Percentiles rank a stretch among this genome's conserved stretches.
phyloP scores from a whole-genome alignment of 2,888 invertebrate genomes.

The Crocallis elinguaria region DNA sequence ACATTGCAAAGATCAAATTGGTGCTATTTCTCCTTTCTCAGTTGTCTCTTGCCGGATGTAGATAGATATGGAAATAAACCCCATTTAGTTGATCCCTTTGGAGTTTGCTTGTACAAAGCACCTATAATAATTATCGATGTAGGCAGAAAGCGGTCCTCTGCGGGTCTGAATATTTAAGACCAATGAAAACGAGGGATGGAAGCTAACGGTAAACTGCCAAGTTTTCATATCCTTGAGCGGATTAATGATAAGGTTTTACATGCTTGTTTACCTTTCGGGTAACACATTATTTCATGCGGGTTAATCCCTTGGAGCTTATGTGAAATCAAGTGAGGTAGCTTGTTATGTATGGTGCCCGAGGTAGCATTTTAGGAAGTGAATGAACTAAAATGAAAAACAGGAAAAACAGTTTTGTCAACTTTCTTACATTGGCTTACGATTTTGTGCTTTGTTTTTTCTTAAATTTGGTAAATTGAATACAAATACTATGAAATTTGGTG shows the following conservation, averaged over 20 bases:
- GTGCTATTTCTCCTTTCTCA: constrained; percentile 3
- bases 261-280: constrained; percentile 28
- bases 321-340: constrained; percentile 24
- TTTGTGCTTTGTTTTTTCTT: no score
- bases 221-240: constrained; percentile 6
- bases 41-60: constrained; percentile 15
- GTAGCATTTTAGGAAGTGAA: constrained; percentile 7
- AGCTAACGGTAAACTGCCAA: constrained; percentile 4
- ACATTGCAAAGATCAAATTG: no score
- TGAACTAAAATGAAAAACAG: constrained; percentile 1
- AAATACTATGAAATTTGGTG: no score
- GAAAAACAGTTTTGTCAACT: background rate
- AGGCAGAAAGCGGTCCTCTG: constrained; percentile 4
- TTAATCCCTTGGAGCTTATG: constrained; percentile 26
- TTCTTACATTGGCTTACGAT: no score
- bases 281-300: constrained; percentile 33
- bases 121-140: background rate
- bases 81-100: constrained; percentile 37
- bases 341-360: constrained; percentile 13
- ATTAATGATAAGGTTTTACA: constrained; percentile 9
- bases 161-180: constrained; percentile 12
- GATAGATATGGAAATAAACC: constrained; percentile 51
- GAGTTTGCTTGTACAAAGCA: constrained; percentile 20
- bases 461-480: no score
- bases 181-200: constrained; percentile 6